Conservation (phyloP, 2,797 vertebrate genomes). For the Smutsia gigantea region DNA sequence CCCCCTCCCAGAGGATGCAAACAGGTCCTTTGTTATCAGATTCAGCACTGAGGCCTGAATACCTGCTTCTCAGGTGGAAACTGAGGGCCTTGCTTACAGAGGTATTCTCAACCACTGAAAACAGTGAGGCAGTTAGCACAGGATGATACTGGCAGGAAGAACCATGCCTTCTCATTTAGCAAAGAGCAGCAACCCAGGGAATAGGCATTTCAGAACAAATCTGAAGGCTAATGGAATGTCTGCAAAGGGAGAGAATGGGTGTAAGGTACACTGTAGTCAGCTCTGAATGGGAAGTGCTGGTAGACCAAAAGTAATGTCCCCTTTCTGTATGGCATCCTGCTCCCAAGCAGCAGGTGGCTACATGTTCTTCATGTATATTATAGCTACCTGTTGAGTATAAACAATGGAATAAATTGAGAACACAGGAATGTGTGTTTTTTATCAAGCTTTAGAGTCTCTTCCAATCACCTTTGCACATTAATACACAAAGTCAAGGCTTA, state of each 20-base stretch:
- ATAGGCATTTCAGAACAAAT: slow-evolving; percentile 11
- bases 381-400: background rate
- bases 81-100: background rate
- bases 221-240: slow-evolving; percentile 47
- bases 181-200: slow-evolving; percentile 35
- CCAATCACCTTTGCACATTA: background rate
- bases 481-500: background rate
- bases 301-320: background rate
- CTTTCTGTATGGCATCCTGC: background rate
- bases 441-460: background rate
- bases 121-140: background rate
- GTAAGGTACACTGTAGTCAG: background rate
- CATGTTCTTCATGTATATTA: background rate
- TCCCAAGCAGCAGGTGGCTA: background rate
- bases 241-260: background rate
- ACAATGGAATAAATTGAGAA: background rate
- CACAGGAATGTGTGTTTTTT: background rate
- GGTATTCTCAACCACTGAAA: background rate
- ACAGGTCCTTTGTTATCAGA: background rate
- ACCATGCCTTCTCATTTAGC: slow-evolving; percentile 17
- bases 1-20: background rate
- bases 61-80: slow-evolving; percentile 34
- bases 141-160: background rate
- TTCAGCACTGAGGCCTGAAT: background rate
- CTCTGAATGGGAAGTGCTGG: background rate